Conservation (phyloP, 2,797 vertebrate species). For the Pachyuromys duprasi region DNA sequence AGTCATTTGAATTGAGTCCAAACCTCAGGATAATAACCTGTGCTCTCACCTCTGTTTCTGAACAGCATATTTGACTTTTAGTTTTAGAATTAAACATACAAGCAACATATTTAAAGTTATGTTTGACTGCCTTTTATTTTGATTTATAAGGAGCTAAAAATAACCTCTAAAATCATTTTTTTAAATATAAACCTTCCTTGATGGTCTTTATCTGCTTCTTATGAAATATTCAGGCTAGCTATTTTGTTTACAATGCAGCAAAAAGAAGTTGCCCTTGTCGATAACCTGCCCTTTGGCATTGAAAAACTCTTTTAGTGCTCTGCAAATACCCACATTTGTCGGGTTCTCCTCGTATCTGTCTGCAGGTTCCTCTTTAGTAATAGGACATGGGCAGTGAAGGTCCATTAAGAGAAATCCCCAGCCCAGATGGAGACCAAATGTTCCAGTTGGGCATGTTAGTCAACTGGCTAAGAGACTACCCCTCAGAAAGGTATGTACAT, state of each 20-base stretch:
- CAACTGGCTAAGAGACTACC: no score
- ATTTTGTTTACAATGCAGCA: neutral
- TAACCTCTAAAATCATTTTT: constrained; percentile 40
- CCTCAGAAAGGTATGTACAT: neutral
- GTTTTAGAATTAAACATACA: constrained; percentile 50
- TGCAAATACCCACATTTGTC: neutral
- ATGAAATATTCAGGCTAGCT: neutral
- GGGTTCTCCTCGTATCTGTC: neutral
- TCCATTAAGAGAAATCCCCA: neutral
- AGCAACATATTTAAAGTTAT: constrained; percentile 32
- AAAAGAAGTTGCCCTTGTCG: neutral
- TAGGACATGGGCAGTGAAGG: neutral
- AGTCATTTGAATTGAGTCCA: constrained; percentile 50
- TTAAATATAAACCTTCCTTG: neutral
- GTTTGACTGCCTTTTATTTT: constrained; percentile 31
- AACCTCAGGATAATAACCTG: constrained; percentile 45
- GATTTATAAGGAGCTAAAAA: constrained; percentile 57
- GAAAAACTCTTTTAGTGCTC: neutral
- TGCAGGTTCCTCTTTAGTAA: neutral
- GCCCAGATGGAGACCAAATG: neutral
- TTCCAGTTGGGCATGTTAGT: neutral
- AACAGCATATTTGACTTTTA: constrained; percentile 29
- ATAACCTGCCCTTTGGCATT: neutral
- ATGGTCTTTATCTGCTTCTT: neutral
- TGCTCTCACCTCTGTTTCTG: neutral